A percentile compares a stretch with the other conserved stretches of the same genome.
Evolutionary conservation across 2,888 invertebrate genomes (phyloP).

Genomic region (Euplexia lucipara): DNA sequence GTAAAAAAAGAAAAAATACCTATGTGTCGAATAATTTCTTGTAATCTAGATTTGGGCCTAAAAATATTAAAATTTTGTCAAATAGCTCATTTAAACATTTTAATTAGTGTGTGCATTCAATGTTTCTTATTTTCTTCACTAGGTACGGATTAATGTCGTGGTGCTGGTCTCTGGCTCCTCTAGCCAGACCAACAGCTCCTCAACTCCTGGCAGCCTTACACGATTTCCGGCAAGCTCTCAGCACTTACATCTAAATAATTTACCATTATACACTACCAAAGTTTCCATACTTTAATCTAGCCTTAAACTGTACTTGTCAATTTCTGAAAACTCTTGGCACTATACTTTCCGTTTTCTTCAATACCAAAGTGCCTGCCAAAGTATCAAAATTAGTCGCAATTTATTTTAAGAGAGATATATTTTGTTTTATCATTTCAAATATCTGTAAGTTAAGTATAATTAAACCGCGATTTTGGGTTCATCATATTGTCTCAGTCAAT

Average conservation of each 20-base stretch:
- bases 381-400: conserved; percentile 54
- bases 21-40: too few species aligned
- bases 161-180: conserved; percentile 93
- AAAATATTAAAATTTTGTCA: too few species aligned
- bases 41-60: too few species aligned
- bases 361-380: conserved; percentile 85
- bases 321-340: conserved; percentile 63
- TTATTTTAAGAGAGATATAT: conserved; percentile 26
- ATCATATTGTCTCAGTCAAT: not conserved
- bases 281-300: conserved; percentile 46
- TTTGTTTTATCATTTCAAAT: not conserved
- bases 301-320: conserved; percentile 60
- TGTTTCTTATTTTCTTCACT: conserved; percentile 47
- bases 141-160: conserved; percentile 94
- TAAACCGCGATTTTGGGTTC: not conserved
- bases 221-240: conserved; percentile 93
- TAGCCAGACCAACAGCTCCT: conserved; percentile 93
- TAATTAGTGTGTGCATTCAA: not conserved
- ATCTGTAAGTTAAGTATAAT: not conserved
- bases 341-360: conserved; percentile 63
- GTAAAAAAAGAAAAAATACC: too few species aligned
- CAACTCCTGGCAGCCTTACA: conserved; percentile 94
- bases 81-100: too few species aligned
- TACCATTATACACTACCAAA: conserved; percentile 37
- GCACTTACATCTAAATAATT: conserved; percentile 91